Base-by-base conservation (phyloP, 2,888 invertebrate genomes). In the Lasioglossum pauxillum region DNA sequence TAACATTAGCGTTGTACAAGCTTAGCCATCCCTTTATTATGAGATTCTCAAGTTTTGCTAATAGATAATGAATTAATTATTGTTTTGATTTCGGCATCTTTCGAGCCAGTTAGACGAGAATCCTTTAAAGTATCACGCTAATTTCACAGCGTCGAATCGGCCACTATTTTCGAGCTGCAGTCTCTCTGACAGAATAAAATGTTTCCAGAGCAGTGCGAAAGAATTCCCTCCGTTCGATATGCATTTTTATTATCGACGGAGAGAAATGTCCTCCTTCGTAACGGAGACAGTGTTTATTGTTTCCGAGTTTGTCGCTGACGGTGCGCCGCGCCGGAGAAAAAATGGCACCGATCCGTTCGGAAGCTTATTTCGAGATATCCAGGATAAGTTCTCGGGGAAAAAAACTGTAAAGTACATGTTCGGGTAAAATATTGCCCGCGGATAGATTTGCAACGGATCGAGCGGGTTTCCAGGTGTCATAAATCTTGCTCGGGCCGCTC, bases 361-460 rank as follows among this genome's bases (percentile, higher is more conserved):
- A 82, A 83, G 83, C 87, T 90, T 90, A 90, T 90, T 89, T 76
- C 85, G 60, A 73, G 82, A 82, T 85, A 84, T 90, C 88, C 83
- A 64, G 82, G 73, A 88, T 84, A 90, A 89, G 86, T 89, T 90
- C 74, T 72, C 31, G 16, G 78, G 80, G 49, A 75, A 80, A 84
- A 84, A 84, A 87, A 81, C 87, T 86, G 90, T 90, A 89, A 90
- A 89, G 87, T 87, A 90, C 84, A 83, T 81, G 87, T 46, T 71
- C 46, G 69, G 81, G 83, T 90, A 83, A 90, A 90, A 89, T 90
- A 90, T 90, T 75, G 84, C 78, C 80, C 46, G 85, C 75, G 88
- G 87, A 90, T 90, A 86, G 89, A 90, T 90, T 90, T 88, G 90
- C 90, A 84, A 87, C 90, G 83, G 84, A 85, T 89, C 90, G 88